These are phyloP conservation scores for Leptinotarsa texana DNA, from an alignment of 1,140 invertebrate genomes.

Conservation along the genomic window DNA sequence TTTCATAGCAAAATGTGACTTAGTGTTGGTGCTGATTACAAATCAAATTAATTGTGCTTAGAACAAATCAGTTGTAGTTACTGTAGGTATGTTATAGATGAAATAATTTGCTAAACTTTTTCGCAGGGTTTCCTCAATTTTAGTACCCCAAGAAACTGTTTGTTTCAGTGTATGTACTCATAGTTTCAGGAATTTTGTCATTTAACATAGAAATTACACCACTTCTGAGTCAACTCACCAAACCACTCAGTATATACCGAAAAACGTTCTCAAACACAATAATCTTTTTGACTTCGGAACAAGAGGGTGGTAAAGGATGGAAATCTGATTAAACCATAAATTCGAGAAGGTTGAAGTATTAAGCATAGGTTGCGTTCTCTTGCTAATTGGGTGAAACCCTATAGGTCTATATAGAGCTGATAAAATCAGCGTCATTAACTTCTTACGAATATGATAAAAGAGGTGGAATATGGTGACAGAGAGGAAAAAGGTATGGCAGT, in stretches of 20 bases:
- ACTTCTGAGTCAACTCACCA: no score
- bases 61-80: no score
- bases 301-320: constrained; percentile 7
- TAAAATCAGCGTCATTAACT: neutral
- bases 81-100: no score
- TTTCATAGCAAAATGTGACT: no score
- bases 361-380: constrained; percentile 5
- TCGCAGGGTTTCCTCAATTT: no score
- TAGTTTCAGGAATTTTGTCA: no score
- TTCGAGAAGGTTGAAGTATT: constrained; percentile 5
- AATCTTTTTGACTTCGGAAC: constrained; percentile 3
- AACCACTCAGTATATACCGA: neutral
- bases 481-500: neutral
- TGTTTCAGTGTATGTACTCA: no score
- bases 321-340: constrained; percentile 8
- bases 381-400: constrained; percentile 7
- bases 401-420: neutral
- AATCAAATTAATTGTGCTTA: no score
- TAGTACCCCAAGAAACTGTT: no score
- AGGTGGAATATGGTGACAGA: neutral
- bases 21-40: no score
- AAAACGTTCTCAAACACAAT: neutral
- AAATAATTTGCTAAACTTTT: no score
- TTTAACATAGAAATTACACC: no score
- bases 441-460: constrained; percentile 6